Conservation (phyloP, 2,888 invertebrate genomes). For the Sylvicola cinctus region DNA sequence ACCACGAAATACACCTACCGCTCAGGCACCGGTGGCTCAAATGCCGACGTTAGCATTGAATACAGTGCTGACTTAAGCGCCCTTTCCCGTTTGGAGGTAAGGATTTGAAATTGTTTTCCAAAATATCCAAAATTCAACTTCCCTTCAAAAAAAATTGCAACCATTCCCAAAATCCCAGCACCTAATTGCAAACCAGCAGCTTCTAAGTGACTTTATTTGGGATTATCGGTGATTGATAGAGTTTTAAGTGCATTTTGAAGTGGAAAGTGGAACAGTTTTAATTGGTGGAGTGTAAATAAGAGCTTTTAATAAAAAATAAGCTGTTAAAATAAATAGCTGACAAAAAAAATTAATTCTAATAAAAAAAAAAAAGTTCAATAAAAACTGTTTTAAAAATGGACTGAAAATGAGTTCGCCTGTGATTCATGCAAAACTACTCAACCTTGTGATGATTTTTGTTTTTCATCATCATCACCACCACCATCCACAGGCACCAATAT, state of each 20-base stretch:
- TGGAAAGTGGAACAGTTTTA: too few relatives aligned
- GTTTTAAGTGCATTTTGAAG: too few relatives aligned
- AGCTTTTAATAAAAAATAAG: too few relatives aligned
- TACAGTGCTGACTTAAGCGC: constrained; percentile 86
- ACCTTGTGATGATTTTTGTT: too few relatives aligned
- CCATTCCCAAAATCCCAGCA: constrained; percentile 2
- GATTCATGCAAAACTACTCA: too few relatives aligned
- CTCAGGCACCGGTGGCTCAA: constrained; percentile 61
- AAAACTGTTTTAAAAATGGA: background rate
- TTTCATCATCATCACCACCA: too few relatives aligned
- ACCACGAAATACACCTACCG: constrained; percentile 84
- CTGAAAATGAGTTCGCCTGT: background rate
- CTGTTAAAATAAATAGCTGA: too few relatives aligned
- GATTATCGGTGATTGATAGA: too few relatives aligned
- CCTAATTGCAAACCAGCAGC: too few relatives aligned
- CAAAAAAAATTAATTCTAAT: background rate
- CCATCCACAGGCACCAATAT: too few relatives aligned
- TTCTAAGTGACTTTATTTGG: too few relatives aligned
- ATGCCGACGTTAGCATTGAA: constrained; percentile 85
- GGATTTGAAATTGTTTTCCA: constrained; percentile 10
- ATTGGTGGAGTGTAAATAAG: too few relatives aligned
- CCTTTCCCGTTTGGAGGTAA: constrained; percentile 89
- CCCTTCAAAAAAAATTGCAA: background rate
- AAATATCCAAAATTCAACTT: constrained; percentile 8
- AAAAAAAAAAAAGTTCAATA: background rate